Evolutionary conservation across 2,888 invertebrate species (phyloP), one percentile per base, ranked within the genome.

Genomic region (Zygaena filipendulae): DNA sequence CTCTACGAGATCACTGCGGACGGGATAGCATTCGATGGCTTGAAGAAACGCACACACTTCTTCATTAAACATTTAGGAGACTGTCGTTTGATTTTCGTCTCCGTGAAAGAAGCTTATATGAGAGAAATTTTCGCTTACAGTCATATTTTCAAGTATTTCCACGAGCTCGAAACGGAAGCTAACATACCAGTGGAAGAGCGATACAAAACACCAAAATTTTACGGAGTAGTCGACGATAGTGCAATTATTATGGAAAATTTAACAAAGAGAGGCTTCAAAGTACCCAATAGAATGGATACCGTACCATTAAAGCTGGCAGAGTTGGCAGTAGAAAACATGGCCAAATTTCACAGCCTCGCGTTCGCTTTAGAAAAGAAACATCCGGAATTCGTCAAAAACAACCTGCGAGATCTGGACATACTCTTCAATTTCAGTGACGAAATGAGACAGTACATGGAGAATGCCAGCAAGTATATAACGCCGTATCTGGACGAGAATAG

Each of bases 31-130:
- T 16, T 4, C 8, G 27, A 42, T 0, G 48, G 38, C 1, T n/a
- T n/a, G n/a, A 13, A 39, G 0, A 47, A 45, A 28, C 39, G 54
- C 43, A 44, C 45, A 3, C 51, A 58, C 22, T 41, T 68, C 13
- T 70, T 70, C 34, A 38, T 56, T 2, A 70, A 70, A 35, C 39
- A 48, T n/a, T n/a, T n/a, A n/a, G n/a, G n/a, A n/a, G n/a, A n/a
- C n/a, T n/a, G n/a, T n/a, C n/a, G n/a, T n/a, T n/a, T n/a, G n/a
- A 53, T 53, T n/a, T 41, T 59, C n/a, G 43, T 57, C 23, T 46
- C 56, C 0, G 29, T 62, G 3, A 18, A 38, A 6, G 52, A 52
- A 16, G 39, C 57, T 0, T 67, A 59, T 21, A 20, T 28, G 2
- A 54, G 43, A 18, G 70, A 70, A 47, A 39, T 48, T 1, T 58